Conservation (phyloP, 2,888 invertebrate species). For the Polydrusus pterygomalis region DNA sequence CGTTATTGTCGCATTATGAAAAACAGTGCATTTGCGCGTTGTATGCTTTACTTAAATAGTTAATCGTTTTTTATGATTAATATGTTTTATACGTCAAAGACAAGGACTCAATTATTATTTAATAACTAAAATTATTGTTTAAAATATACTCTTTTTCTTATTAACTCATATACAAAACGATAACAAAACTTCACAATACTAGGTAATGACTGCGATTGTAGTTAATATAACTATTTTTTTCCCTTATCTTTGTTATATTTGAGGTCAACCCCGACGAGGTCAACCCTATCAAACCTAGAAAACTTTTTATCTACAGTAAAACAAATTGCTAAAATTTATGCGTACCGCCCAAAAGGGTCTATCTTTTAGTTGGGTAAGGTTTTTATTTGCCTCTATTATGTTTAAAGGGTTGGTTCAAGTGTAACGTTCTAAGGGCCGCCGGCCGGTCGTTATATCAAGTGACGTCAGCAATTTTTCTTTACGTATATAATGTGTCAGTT, state of each 20-base stretch:
- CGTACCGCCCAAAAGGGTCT: not conserved
- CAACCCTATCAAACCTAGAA: not conserved
- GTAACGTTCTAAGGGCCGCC: not conserved
- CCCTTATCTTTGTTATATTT: not conserved
- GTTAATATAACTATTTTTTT: too few relatives aligned
- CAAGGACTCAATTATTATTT: too few relatives aligned
- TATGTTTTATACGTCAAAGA: too few relatives aligned
- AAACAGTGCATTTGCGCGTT: too few relatives aligned
- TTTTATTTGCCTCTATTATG: not conserved
- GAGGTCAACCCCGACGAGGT: not conserved
- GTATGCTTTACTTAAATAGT: too few relatives aligned
- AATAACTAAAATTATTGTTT: too few relatives aligned
- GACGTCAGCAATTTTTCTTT: not conserved
- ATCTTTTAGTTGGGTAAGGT: conserved; percentile 18
- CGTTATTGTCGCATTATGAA: too few relatives aligned
- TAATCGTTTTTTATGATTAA: too few relatives aligned
- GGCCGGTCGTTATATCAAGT: not conserved
- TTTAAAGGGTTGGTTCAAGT: not conserved
- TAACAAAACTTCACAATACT: too few relatives aligned
- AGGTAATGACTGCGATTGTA: too few relatives aligned
- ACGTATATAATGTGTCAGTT: conserved; percentile 15
- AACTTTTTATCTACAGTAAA: conserved; percentile 5
- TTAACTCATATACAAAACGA: too few relatives aligned
- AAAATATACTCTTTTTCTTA: too few relatives aligned
- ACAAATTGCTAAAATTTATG: conserved; percentile 8